Conservation (phyloP, 2,888 invertebrate genomes). For the Drosophila cognata region DNA sequence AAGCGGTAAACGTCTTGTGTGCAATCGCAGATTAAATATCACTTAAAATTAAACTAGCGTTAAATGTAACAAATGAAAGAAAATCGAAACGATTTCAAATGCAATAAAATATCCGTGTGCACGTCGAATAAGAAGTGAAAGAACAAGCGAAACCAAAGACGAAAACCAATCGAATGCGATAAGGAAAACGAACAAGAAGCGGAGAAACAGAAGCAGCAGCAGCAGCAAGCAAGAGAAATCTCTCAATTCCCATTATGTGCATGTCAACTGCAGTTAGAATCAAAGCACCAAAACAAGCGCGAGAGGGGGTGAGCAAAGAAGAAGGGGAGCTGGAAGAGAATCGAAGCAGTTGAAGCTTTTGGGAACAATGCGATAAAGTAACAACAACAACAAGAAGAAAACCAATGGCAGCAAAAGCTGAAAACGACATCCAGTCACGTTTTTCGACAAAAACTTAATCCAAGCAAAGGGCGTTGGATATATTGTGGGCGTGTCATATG, state of each 20-base stretch:
- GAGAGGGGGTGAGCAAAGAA: not conserved
- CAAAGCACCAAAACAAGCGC: slow-evolving; percentile 64
- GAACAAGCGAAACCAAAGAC: slow-evolving; percentile 45
- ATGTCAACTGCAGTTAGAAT: slow-evolving; percentile 82
- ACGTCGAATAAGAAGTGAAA: slow-evolving; percentile 18
- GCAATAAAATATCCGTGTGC: slow-evolving; percentile 72
- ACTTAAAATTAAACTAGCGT: slow-evolving; percentile 79
- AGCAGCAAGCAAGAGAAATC: slow-evolving; percentile 62
- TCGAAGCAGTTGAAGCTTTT: slow-evolving; percentile 36
- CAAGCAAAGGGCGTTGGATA: slow-evolving; percentile 43
- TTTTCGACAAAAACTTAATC: slow-evolving; percentile 79
- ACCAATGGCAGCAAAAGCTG: slow-evolving; percentile 60
- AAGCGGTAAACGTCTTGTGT: slow-evolving; percentile 36
- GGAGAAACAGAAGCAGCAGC: slow-evolving; percentile 6
- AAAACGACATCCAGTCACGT: slow-evolving; percentile 81
- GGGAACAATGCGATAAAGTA: slow-evolving; percentile 71
- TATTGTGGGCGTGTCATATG: not conserved
- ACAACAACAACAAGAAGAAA: slow-evolving; percentile 48
- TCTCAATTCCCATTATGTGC: slow-evolving; percentile 81
- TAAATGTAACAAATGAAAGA: slow-evolving; percentile 79
- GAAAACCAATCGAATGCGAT: slow-evolving; percentile 71
- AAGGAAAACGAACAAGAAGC: slow-evolving; percentile 40
- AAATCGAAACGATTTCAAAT: slow-evolving; percentile 76
- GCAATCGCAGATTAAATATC: slow-evolving; percentile 75
- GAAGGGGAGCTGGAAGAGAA: not conserved